Percentiles rank a stretch among this genome's conserved stretches.
phyloP scores from a whole-genome alignment of 2,797 vertebrate genomes.

The Agapornis canus region DNA sequence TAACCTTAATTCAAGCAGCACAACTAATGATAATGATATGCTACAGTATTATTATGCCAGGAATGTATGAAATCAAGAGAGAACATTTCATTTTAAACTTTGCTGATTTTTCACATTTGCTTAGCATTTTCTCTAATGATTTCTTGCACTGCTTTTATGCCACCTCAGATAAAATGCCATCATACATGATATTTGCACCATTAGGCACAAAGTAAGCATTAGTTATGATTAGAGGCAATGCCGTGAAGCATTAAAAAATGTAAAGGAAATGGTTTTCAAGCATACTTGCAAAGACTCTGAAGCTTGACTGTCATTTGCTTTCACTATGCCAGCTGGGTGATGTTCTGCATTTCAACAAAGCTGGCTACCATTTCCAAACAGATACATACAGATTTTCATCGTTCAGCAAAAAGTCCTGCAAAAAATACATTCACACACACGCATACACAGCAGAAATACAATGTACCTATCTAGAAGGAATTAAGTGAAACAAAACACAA shows the following conservation, averaged over 20 bases:
- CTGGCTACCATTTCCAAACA: constrained; percentile 36
- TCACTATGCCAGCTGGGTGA: neutral
- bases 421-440: neutral
- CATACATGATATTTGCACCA: constrained; percentile 70
- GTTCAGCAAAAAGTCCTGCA: neutral
- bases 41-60: constrained; percentile 63
- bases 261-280: constrained; percentile 51
- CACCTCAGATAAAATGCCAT: constrained; percentile 67
- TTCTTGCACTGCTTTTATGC: constrained; percentile 70
- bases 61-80: constrained; percentile 68
- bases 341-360: constrained; percentile 30
- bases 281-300: constrained; percentile 12
- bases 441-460: neutral
- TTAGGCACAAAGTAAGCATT: constrained; percentile 68
- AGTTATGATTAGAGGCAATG: constrained; percentile 61
- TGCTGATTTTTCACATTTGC: constrained; percentile 80
- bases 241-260: constrained; percentile 65
- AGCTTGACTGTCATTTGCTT: constrained; percentile 38
- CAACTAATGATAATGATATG: constrained; percentile 58
- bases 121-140: constrained; percentile 74
- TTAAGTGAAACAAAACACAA: constrained; percentile 46
- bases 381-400: neutral
- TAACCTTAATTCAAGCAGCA: constrained; percentile 52
- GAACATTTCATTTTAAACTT: constrained; percentile 73
- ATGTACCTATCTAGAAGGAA: neutral